Percentiles rank a stretch among this genome's conserved stretches.
Evolutionary conservation across 2,888 invertebrate genomes (phyloP).

Genomic region (Diabrotica balteata): DNA sequence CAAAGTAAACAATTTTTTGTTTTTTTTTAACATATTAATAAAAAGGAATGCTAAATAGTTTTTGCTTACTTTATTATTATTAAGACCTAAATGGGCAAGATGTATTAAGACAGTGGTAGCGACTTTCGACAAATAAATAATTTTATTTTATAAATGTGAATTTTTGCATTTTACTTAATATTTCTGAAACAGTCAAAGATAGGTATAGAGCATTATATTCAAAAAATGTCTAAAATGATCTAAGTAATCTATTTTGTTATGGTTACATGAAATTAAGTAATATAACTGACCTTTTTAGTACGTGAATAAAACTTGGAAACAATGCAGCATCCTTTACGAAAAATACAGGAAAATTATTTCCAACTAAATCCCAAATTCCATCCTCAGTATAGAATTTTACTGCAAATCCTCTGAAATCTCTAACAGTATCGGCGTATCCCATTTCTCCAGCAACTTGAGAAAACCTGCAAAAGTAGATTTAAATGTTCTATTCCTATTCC

Average conservation of each 20-base stretch:
- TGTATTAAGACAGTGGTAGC: no score
- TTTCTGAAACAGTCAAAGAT: no score
- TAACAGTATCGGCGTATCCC: constrained; percentile 87
- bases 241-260: neutral
- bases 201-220: no score
- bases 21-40: no score
- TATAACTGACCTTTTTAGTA: constrained; percentile 76
- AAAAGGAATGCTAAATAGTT: no score
- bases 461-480: constrained; percentile 59
- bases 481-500: neutral
- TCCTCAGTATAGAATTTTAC: constrained; percentile 93
- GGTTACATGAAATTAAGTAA: neutral
- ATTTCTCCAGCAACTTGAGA: constrained; percentile 89
- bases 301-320: constrained; percentile 95
- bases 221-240: no score
- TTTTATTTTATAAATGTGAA: no score
- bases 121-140: no score
- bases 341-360: constrained; percentile 92
- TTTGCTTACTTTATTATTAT: no score
- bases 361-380: constrained; percentile 93
- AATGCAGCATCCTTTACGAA: constrained; percentile 87
- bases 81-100: no score
- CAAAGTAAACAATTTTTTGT: no score
- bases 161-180: no score
- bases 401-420: constrained; percentile 92